These are phyloP conservation scores for Stenopsyche tienmushanensis DNA, from an alignment of 1,140 invertebrate species.

Conservation along the genomic window DNA sequence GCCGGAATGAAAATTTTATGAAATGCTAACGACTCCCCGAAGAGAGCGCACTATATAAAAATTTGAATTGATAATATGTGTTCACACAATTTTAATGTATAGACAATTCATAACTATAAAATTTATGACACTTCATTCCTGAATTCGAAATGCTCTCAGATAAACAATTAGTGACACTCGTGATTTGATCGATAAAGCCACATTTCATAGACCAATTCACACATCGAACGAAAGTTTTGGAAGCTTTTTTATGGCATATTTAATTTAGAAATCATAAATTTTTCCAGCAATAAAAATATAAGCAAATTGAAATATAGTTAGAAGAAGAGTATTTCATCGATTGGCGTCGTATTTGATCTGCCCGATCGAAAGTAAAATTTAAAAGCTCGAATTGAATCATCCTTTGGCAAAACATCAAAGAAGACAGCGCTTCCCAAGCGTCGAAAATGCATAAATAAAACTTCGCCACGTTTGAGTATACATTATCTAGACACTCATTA, in stretches of 20 bases:
- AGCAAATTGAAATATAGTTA: background rate
- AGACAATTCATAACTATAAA: conserved; percentile 27
- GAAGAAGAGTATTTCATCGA: background rate
- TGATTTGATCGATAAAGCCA: background rate
- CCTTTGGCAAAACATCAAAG: background rate
- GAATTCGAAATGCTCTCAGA: conserved; percentile 15
- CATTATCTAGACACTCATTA: conserved; percentile 35
- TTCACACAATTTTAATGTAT: conserved; percentile 17
- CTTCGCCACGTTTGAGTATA: background rate
- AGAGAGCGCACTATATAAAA: background rate
- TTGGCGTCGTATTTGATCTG: background rate
- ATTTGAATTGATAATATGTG: conserved; percentile 10
- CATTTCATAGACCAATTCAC: conserved; percentile 2
- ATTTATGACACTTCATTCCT: conserved; percentile 11
- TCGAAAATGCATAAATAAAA: background rate
- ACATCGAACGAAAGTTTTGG: background rate
- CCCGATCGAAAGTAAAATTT: background rate
- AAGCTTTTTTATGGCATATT: too few relatives aligned
- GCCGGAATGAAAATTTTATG: background rate
- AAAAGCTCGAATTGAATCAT: background rate
- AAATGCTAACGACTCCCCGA: too few relatives aligned
- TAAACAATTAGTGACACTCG: background rate
- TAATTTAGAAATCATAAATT: too few relatives aligned
- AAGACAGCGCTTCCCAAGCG: background rate
- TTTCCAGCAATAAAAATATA: background rate